A percentile compares a stretch with the other conserved stretches of the same genome.
Conservation (phyloP, 2,888 invertebrate genomes). For the Strigamia transsilvanica region DNA sequence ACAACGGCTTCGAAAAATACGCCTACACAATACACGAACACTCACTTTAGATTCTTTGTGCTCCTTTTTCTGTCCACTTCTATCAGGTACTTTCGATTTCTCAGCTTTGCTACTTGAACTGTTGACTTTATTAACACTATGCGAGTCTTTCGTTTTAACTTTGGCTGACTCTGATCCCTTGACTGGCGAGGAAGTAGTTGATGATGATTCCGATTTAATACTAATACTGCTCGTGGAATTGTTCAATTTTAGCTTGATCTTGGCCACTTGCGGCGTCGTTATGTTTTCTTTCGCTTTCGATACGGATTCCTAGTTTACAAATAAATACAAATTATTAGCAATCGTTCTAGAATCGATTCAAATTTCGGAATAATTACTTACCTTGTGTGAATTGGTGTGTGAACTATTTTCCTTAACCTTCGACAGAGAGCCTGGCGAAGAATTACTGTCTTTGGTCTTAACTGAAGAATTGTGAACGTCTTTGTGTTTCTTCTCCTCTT, state of each 20-base stretch:
- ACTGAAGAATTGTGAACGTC: constrained; percentile 58
- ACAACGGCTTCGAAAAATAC: neutral
- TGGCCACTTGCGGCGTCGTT: neutral
- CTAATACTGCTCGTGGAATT: constrained; percentile 42
- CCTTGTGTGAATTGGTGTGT: constrained; percentile 45
- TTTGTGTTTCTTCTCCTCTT: constrained; percentile 49
- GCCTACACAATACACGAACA: neutral
- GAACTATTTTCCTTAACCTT: constrained; percentile 45
- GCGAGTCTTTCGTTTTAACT: constrained; percentile 20
- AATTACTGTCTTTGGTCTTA: constrained; percentile 70
- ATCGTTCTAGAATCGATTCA: constrained; percentile 61
- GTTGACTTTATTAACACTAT: constrained; percentile 24
- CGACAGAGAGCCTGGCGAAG: neutral
- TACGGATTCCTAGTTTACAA: constrained; percentile 55
- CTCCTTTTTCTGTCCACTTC: neutral
- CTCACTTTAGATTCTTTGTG: constrained; percentile 17
- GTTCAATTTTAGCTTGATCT: constrained; percentile 9
- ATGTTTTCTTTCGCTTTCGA: constrained; percentile 25
- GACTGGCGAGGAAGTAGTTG: neutral
- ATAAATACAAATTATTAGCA: constrained; percentile 29
- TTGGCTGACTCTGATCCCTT: neutral
- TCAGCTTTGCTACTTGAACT: constrained; percentile 18
- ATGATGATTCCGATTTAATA: constrained; percentile 6
- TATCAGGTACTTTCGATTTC: constrained; percentile 10
- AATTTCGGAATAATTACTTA: constrained; percentile 49